These are phyloP conservation scores for Zosterops pallidus DNA, from an alignment of 2,113 vertebrate species.

Conservation along the genomic window DNA sequence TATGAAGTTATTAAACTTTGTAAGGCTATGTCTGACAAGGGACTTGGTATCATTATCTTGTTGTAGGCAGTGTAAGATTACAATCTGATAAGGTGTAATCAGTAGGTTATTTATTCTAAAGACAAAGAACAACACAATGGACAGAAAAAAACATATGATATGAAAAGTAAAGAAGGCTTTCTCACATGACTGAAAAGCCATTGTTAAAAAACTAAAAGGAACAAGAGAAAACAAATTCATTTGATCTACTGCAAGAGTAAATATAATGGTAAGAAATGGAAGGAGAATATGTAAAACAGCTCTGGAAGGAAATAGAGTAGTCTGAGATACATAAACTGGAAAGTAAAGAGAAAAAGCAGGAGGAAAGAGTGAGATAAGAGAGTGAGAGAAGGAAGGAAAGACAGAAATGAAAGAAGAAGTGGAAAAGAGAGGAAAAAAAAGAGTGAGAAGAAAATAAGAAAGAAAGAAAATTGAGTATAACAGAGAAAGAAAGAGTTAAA, in stretches of 20 bases:
- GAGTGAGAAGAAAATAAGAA: not conserved
- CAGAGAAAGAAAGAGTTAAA: not conserved
- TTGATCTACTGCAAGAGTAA: not conserved
- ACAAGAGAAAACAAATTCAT: not conserved
- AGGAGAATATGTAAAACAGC: not conserved
- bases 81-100: not conserved
- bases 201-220: not conserved
- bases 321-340: not conserved
- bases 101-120: not conserved
- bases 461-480: rapidly evolving
- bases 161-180: not conserved
- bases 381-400: not conserved
- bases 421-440: not conserved
- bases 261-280: not conserved
- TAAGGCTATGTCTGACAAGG: not conserved
- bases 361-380: not conserved
- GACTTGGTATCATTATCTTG: not conserved
- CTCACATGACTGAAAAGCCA: not conserved
- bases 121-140: not conserved
- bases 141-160: not conserved
- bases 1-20: not conserved
- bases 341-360: not conserved
- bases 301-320: not conserved
- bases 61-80: not conserved
- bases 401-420: not conserved